Evolutionary conservation across 1,140 invertebrate species (phyloP).

Genomic region (Tetramorium alpestre): DNA sequence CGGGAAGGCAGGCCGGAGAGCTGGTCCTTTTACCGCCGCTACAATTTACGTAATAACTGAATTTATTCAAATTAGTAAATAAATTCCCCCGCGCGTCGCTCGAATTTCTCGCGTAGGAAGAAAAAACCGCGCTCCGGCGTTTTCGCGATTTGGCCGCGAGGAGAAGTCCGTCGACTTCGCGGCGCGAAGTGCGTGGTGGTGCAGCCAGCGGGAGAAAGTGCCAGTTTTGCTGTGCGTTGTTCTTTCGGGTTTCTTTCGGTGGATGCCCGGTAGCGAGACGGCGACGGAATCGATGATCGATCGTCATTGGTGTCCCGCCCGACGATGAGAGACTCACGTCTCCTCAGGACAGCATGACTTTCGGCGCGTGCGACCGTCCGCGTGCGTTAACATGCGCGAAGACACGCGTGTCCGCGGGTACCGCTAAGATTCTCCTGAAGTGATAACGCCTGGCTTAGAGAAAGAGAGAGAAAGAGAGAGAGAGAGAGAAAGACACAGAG

Average conservation of each 20-base stretch:
- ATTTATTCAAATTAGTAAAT: neutral
- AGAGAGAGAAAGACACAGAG: neutral
- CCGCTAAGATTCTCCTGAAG: conserved; percentile 55
- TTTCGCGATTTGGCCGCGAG: neutral
- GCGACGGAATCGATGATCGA: conserved; percentile 46
- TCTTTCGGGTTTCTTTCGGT: conserved; percentile 4
- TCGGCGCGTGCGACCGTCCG: conserved; percentile 42
- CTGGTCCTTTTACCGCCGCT: neutral
- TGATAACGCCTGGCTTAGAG: neutral
- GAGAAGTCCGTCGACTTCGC: neutral
- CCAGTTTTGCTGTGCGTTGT: conserved; percentile 27
- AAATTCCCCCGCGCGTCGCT: neutral
- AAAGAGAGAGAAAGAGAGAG: neutral
- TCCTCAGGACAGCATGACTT: conserved; percentile 62
- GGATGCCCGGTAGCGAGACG: conserved; percentile 4
- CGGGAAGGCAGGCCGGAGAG: neutral
- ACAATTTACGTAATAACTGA: conserved; percentile 30
- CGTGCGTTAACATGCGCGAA: conserved; percentile 76
- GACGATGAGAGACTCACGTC: conserved; percentile 59
- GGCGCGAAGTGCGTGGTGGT: conserved; percentile 22
- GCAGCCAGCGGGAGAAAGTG: conserved; percentile 40
- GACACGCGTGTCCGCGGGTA: conserved; percentile 66
- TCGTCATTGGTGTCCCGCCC: conserved; percentile 27
- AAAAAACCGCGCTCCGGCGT: neutral
- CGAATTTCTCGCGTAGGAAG: neutral